These are phyloP conservation scores for Hyppa rectilinea DNA, from an alignment of 2,888 invertebrate species.

Conservation along the genomic window DNA sequence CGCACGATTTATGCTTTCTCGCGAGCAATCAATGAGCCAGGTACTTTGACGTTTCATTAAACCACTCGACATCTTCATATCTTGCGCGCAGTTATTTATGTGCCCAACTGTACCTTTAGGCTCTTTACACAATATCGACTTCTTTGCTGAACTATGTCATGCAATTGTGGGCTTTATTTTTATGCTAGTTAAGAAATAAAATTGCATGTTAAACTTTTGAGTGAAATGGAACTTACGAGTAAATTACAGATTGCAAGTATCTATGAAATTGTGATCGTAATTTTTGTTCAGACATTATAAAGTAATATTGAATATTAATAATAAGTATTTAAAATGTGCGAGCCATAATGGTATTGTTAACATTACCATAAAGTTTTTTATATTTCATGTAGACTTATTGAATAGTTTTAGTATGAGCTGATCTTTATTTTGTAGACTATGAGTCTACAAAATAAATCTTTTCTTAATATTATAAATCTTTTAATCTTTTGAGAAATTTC, in stretches of 20 bases:
- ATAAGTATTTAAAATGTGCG: constrained; percentile 20
- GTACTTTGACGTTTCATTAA: constrained; percentile 89
- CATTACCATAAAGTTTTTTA: constrained; percentile 25
- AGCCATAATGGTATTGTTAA: background rate
- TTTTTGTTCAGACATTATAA: constrained; percentile 31
- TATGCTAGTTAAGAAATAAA: fast-evolving
- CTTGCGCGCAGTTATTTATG: constrained; percentile 84
- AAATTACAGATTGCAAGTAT: constrained; percentile 42
- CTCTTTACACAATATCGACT: constrained; percentile 65
- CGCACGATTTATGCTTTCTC: constrained; percentile 73
- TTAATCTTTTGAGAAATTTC: too few relatives aligned
- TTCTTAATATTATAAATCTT: too few relatives aligned
- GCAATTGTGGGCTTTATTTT: constrained; percentile 35
- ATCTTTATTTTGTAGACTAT: too few relatives aligned
- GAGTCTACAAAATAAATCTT: too few relatives aligned
- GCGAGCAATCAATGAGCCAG: constrained; percentile 82
- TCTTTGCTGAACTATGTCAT: constrained; percentile 31
- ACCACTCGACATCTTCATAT: constrained; percentile 88
- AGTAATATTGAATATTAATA: constrained; percentile 20
- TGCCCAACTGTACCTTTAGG: constrained; percentile 80
- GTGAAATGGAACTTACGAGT: constrained; percentile 47
- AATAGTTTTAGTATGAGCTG: background rate
- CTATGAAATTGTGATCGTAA: constrained; percentile 39
- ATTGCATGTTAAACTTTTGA: background rate
- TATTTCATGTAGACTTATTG: background rate